Base-by-base conservation (phyloP, 2,797 vertebrate species). In the Trichosurus vulpecula region DNA sequence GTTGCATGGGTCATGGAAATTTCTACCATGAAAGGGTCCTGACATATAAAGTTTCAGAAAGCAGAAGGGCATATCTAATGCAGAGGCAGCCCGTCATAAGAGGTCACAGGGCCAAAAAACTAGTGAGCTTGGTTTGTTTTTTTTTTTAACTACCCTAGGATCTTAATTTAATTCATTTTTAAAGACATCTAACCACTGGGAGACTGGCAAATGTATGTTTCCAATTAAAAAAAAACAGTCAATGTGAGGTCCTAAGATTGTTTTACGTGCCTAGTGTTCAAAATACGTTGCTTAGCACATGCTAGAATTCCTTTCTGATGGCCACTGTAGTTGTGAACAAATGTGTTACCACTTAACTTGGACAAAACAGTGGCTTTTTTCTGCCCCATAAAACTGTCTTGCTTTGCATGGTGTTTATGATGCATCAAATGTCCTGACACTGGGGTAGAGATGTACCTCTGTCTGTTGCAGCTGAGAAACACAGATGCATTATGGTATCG, bases 281-380 rank as follows among this genome's bases (percentile, higher is more conserved):
- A 25, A 51, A 51, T 47, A 87, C 1, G 5, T 87, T 0, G 9
- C 9, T 87, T 87, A 51, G 51, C 8, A 35, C 2, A 95, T 97
- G 91, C 95, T 95, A 97, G 0, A 96, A 81, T 89, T 54, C 6
- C 52, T 92, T 92, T 95, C 95, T 91, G 54, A 95, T 94, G 58
- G 51, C 19, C 55, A 27, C 61, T 90, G 41, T 9, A 53, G 52
- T 97, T 97, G 96, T 27, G 2, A 2, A 41, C 35, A 54, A 55
- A 52, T 81, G 47, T 93, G 19, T 55, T 57, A 0, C 54, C 19
- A 74, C 96, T 95, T 95, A 87, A 89, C 55, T 35, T 74, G 29
- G 12, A 14, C 74, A 22, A 31, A 90, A 92, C 93, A 92, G 53
- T 92, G 47, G 27, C 53, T 92, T 91, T 92, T 95, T 94, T 54